Evolutionary conservation across 2,113 vertebrate genomes (phyloP), one percentile per base, ranked within the genome.

Genomic region (Phalacrocorax aristotelis): DNA sequence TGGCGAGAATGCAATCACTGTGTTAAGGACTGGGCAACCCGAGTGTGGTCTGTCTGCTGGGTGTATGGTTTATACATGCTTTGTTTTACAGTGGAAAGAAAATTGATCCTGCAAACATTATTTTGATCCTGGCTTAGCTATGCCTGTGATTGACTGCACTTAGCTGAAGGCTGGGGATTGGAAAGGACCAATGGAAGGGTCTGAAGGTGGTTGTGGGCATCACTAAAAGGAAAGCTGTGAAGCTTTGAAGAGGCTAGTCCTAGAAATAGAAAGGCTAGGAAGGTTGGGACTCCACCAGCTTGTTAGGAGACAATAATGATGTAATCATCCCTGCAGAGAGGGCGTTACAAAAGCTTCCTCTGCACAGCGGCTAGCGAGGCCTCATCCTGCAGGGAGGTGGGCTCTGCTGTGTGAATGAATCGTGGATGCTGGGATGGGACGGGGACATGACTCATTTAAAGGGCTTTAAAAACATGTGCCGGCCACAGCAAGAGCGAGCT

Each of bases 341-440:
- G 13, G 34, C 38, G 14, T 15, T 9, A 4, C 2, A 14, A 87
- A 51, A 38, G 5, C 27, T 58, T 52, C 49, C 69, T 10, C 57
- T 49, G 30, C 32, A 7, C 32, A 36, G 15, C 0, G 0, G 27
- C 1, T 5, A 48, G 12, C 0, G 36, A 62, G 65, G 13, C 8
- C 51, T 68, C 75, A 32, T 48, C 42, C 75, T 44, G 29, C 0
- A 0, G 5, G 17, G 32, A 32, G 11, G 6, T 3, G 26, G 42
- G 51, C 52, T 48, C 29, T 34, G 57, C n/a, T 30, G 2, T 2
- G 25, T 3, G 46, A 58, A 8, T 15, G 68, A 51, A 54, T 34
- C 22, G 4, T 1, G 54, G 71, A 12, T 25, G 17, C 54, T 64
- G 76, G 30, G 72, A 42, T 30, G n/a, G 80, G 62, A 26, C 3